These are phyloP conservation scores for Distichodus sexfasciatus DNA, from an alignment of 2,797 vertebrate species.

Conservation along the genomic window DNA sequence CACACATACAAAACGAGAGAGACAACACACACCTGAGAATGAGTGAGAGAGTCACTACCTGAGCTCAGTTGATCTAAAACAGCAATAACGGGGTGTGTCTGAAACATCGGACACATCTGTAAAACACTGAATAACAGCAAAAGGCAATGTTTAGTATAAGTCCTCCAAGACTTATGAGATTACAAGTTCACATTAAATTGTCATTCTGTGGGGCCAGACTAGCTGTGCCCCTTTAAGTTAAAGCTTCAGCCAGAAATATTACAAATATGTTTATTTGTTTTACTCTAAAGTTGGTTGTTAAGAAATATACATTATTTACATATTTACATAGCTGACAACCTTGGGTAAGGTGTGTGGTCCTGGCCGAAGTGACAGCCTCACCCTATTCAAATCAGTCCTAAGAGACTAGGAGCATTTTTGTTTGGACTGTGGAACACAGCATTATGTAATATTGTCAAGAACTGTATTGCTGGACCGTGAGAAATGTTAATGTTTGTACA, in stretches of 20 bases:
- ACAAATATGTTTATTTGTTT: not conserved
- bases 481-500: no score
- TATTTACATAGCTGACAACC: conserved; percentile 49
- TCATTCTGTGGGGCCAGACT: no score
- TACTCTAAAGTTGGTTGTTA: not conserved
- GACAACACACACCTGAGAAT: conserved; percentile 45
- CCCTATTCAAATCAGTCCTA: conserved; percentile 71
- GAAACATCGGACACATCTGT: no score
- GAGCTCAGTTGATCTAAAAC: not conserved
- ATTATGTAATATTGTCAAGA: conserved; percentile 29
- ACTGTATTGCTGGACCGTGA: conserved; percentile 33
- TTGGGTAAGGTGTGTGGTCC: conserved; percentile 28
- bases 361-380: conserved; percentile 65
- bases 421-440: conserved; percentile 44
- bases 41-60: conserved; percentile 40
- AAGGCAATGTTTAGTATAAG: no score
- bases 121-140: no score
- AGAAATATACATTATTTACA: not conserved
- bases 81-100: not conserved
- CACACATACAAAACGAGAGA: no score
- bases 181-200: no score
- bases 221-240: no score
- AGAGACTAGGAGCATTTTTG: conserved; percentile 20
- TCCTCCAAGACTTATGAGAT: no score
- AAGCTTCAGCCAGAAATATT: not conserved